Evolutionary conservation across 2,797 vertebrate species (phyloP).

Genomic region (Cynopterus sphinx): DNA sequence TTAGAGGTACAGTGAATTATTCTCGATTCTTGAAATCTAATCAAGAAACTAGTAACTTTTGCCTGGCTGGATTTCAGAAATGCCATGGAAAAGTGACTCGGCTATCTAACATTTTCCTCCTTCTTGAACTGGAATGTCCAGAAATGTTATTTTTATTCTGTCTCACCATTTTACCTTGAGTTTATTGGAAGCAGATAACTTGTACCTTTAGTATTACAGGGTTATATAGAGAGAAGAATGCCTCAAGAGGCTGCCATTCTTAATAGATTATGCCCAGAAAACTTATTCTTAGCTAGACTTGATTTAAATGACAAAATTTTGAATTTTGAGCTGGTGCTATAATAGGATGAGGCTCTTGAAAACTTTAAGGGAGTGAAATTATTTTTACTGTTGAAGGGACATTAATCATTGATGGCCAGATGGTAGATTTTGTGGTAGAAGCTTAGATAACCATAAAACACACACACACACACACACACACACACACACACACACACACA

Average conservation of each 20-base stretch:
- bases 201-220: not conserved
- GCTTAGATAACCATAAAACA: not conserved
- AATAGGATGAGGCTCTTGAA: not conserved
- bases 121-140: not conserved
- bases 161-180: not conserved
- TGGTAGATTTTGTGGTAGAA: not conserved
- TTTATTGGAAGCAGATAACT: not conserved
- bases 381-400: not conserved
- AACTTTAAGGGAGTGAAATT: not conserved
- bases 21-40: not conserved
- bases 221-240: not conserved
- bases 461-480: no score
- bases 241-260: not conserved
- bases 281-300: not conserved
- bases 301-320: constrained; percentile 17
- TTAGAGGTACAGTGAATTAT: not conserved
- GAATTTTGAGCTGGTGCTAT: not conserved
- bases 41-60: not conserved
- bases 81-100: not conserved
- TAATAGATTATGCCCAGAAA: not conserved
- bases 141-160: constrained; percentile 14
- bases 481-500: no score
- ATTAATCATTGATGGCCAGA: not conserved
- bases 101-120: not conserved
- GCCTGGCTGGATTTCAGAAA: not conserved